Evolutionary conservation across 1,140 invertebrate genomes (phyloP), one percentile per base, ranked within the genome.

Genomic region (Bombus waltoni): DNA sequence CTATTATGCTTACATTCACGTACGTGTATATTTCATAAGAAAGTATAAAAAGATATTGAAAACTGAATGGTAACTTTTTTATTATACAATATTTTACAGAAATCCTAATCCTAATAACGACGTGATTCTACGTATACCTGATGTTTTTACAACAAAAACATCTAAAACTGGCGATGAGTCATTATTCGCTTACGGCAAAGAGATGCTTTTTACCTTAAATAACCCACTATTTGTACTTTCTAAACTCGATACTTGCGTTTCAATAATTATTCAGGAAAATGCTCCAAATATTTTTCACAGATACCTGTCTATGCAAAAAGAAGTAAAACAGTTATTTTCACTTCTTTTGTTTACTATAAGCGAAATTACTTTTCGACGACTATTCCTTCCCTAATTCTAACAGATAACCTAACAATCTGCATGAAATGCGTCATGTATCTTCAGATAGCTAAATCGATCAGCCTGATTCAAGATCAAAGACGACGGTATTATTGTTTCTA

Each of bases 1-100:
- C 32, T 87, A 83, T 18, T 47, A 77, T 3, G 42, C 40, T 25
- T 83, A 47, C 22, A 35, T 86, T 47, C 22, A 71, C 4, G 85
- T 87, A 83, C 1, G 85, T 85, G 2, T 42, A 18, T n/a, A 13
- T n/a, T 53, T 75, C 5, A 18, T 35, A 53, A 53, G 5, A 38
- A 38, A 38, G 2, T 38, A 22, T 57, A 59, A 57, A 25, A 76
- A 38, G 47, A 22, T 53, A 76, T 76, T 28, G 22, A n/a, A 44
- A 53, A 57, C 47, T 8, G 47, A 53, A 0, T 53, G 22, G 47
- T 53, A 44, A 35, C 15, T 22, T 62, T 22, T 6, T 35, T 59
- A 72, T 9, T 1, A 13, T 47, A 9, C 42, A 25, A 53, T 57
- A 35, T 57, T 18, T 82, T 82, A 59, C 71, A 68, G 77, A 70